These are phyloP conservation scores for Drosophila kokeensis DNA, from an alignment of 2,888 invertebrate species.

Conservation along the genomic window DNA sequence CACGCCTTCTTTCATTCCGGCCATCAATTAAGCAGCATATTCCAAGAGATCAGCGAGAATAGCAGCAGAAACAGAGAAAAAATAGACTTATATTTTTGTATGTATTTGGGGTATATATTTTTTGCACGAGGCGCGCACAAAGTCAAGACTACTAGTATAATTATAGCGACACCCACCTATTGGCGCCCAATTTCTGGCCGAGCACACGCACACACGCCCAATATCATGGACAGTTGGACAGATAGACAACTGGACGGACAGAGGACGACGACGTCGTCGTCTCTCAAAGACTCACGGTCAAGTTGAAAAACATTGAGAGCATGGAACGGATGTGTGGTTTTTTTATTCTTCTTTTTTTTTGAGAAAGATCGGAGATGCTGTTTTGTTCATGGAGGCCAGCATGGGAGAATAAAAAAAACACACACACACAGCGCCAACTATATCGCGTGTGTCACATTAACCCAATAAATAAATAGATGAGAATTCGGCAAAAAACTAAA, in stretches of 20 bases:
- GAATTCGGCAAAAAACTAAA: slow-evolving; percentile 10
- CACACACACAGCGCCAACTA: slow-evolving; percentile 7
- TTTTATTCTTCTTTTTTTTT: neutral
- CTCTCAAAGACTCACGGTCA: slow-evolving; percentile 69
- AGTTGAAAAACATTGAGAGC: slow-evolving; percentile 78
- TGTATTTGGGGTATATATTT: slow-evolving; percentile 39
- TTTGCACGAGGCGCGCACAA: slow-evolving; percentile 82
- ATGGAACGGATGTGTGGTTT: slow-evolving; percentile 51
- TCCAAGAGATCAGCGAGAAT: slow-evolving; percentile 21
- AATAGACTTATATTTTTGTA: slow-evolving; percentile 14
- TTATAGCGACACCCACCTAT: slow-evolving; percentile 82
- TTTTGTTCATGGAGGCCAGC: slow-evolving; percentile 59
- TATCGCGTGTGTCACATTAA: slow-evolving; percentile 74
- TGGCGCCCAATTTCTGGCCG: slow-evolving; percentile 75
- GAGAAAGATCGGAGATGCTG: slow-evolving; percentile 16
- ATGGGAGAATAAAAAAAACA: neutral
- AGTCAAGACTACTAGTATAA: slow-evolving; percentile 76
- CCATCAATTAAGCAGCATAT: slow-evolving; percentile 32
- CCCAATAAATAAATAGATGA: slow-evolving; percentile 72
- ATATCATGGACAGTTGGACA: slow-evolving; percentile 58
- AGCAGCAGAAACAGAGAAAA: neutral
- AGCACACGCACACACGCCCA: slow-evolving; percentile 39
- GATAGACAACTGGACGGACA: slow-evolving; percentile 13
- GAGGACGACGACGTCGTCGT: slow-evolving; percentile 42
- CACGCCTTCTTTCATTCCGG: slow-evolving; percentile 7